Evolutionary conservation across 2,113 vertebrate species (phyloP), one percentile per base, ranked within the genome.

Genomic region (Tiliqua scincoides): DNA sequence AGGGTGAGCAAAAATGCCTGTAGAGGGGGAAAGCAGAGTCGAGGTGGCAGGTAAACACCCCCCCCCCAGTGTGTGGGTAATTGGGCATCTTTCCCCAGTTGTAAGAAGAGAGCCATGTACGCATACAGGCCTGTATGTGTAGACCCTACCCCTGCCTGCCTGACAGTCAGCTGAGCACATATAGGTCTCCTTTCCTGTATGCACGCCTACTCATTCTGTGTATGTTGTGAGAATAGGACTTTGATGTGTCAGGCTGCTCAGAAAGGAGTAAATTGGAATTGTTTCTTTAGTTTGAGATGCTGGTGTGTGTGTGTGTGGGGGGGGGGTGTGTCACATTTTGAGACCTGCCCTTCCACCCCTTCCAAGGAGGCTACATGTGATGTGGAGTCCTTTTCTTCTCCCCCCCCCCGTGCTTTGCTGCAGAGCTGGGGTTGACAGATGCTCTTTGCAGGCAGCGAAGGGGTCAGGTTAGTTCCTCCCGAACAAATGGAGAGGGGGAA

Each of bases 401-500:
- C 35, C 25, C 4, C 25, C 62, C 27, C 15, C 2, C 21, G 2
- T 57, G 30, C 71, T 78, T 67, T 70, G 35, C 32, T 73, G 32
- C 82, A 78, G 82, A 86, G 89, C 77, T 54, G 54, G 43, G 86
- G 85, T 73, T 92, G 92, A 93, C 93, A 94, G 93, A 92, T 92
- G 87, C 90, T 92, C 57, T 80, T 73, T 8, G 57, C 43, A 84
- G 93, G 91, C 90, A 88, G 88, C 87, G 84, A 77, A 52, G 48
- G 91, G 94, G 93, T 95, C 94, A 92, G 62, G 88, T 87, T 37
- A 89, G 83, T 87, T 82, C 77, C 32, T 89, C 90, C 92, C 3
- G 21, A 82, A 91, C 89, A 83, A 93, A 93, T 94, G 89, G 91
- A 80, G 83, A 92, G 92, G 93, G 88, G 89, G 88, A 54, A 81